Conservation (phyloP, 2,797 vertebrate species). For the Halcyon chelicuti region DNA sequence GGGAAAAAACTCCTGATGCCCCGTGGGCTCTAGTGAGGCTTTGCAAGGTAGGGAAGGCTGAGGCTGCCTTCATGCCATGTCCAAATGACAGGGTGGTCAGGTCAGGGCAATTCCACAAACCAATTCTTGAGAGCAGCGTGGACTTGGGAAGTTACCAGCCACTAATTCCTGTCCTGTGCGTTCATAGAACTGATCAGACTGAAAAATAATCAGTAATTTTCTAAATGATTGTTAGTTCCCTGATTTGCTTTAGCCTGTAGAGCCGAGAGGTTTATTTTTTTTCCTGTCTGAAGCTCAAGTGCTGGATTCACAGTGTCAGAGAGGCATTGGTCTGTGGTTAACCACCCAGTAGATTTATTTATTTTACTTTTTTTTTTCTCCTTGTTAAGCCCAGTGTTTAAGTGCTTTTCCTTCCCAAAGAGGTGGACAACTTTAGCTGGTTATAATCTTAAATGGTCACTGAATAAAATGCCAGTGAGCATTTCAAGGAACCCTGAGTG, state of each 20-base stretch:
- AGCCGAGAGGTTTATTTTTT: neutral
- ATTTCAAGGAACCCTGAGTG: neutral
- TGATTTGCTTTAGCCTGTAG: neutral
- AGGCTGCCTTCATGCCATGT: neutral
- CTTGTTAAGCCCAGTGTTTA: neutral
- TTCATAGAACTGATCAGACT: neutral
- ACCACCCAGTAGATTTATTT: too few species aligned
- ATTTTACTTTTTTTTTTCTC: neutral
- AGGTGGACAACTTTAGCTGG: neutral
- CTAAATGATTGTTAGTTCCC: neutral
- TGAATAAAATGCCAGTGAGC: neutral
- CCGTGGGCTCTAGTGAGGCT: fast-evolving
- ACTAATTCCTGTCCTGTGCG: neutral
- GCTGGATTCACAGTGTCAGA: neutral
- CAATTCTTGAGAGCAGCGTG: neutral
- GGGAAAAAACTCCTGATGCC: neutral
- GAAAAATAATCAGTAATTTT: neutral
- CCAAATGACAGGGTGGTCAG: fast-evolving
- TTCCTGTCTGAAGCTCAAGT: neutral
- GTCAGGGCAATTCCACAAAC: neutral
- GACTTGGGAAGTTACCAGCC: neutral
- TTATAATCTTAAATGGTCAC: neutral
- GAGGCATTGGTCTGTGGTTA: neutral
- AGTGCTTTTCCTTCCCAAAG: neutral
- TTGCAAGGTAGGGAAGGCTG: neutral